These are phyloP conservation scores for Osmerus eperlanus DNA, from an alignment of 2,113 vertebrate species.

Conservation along the genomic window DNA sequence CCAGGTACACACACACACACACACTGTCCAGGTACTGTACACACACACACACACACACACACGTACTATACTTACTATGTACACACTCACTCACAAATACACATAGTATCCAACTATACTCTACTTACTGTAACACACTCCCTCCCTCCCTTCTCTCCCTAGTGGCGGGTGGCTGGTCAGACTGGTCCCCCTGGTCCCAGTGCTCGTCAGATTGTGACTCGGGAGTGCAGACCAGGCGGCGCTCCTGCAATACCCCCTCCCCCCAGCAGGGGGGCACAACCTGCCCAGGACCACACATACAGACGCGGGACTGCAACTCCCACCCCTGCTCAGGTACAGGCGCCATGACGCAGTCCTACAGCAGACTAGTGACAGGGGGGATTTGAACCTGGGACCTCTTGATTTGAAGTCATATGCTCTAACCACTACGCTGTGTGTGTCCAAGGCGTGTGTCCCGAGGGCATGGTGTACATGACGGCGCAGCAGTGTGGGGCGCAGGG, in stretches of 20 bases:
- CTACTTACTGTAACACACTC: too few relatives aligned
- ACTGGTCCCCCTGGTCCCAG: constrained; percentile 76
- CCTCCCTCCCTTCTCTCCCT: background rate
- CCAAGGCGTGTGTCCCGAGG: constrained; percentile 75
- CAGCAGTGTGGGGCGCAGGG: constrained; percentile 73
- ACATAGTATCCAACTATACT: too few relatives aligned
- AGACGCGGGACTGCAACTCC: constrained; percentile 82
- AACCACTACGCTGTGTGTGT: background rate
- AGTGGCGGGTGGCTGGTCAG: constrained; percentile 77
- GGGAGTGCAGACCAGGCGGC: constrained; percentile 76
- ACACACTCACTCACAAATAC: too few relatives aligned
- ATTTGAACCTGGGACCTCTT: too few relatives aligned
- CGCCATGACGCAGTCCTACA: too few relatives aligned
- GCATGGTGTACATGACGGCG: constrained; percentile 67
- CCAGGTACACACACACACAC: constrained; percentile 4
- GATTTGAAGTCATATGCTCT: too few relatives aligned
- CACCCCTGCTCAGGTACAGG: constrained; percentile 77
- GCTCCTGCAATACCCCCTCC: constrained; percentile 70
- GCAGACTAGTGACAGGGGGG: too few relatives aligned
- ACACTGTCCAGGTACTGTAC: background rate
- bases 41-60: constrained; percentile 1
- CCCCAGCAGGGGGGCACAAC: constrained; percentile 52
- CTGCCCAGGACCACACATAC: constrained; percentile 79
- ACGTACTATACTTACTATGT: too few relatives aligned
- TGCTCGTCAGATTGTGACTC: constrained; percentile 80